Percentiles rank a stretch among this genome's conserved stretches.
Evolutionary conservation across 2,797 vertebrate species (phyloP).

Genomic region (Eutrigla gurnardus): DNA sequence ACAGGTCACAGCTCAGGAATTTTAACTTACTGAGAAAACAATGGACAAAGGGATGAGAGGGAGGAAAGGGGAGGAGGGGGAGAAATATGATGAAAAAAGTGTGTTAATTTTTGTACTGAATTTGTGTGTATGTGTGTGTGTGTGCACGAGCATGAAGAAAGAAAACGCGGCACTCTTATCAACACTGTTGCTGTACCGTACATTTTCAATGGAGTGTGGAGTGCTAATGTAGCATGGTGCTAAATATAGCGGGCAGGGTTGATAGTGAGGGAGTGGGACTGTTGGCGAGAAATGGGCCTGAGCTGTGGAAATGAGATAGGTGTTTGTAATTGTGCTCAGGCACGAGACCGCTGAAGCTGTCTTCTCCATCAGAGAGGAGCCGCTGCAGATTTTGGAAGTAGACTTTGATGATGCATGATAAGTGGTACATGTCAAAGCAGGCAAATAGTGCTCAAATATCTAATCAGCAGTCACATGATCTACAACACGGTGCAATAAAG

Average conservation of each 20-base stretch:
- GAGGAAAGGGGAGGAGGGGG: constrained; percentile 33
- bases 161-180: constrained; percentile 57
- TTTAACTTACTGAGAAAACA: constrained; percentile 83
- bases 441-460: constrained; percentile 1
- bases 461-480: constrained; percentile 8
- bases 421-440: neutral
- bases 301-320: constrained; percentile 61
- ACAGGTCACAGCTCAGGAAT: constrained; percentile 78
- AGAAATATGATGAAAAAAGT: constrained; percentile 39
- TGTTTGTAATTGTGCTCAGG: constrained; percentile 59
- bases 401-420: constrained; percentile 43
- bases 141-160: constrained; percentile 16
- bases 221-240: constrained; percentile 78
- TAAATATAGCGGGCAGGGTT: constrained; percentile 72
- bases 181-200: constrained; percentile 51
- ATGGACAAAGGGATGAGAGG: constrained; percentile 69
- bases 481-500: neutral
- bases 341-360: constrained; percentile 55
- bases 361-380: constrained; percentile 9
- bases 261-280: constrained; percentile 44
- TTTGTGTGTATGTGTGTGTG: constrained; percentile 15
- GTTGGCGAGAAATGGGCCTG: constrained; percentile 40
- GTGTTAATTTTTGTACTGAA: constrained; percentile 40
- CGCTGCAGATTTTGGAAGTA: constrained; percentile 17
- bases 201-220: constrained; percentile 72